phyloP scores from a whole-genome alignment of 2,888 invertebrate genomes.

The Clitarchus hookeri region DNA sequence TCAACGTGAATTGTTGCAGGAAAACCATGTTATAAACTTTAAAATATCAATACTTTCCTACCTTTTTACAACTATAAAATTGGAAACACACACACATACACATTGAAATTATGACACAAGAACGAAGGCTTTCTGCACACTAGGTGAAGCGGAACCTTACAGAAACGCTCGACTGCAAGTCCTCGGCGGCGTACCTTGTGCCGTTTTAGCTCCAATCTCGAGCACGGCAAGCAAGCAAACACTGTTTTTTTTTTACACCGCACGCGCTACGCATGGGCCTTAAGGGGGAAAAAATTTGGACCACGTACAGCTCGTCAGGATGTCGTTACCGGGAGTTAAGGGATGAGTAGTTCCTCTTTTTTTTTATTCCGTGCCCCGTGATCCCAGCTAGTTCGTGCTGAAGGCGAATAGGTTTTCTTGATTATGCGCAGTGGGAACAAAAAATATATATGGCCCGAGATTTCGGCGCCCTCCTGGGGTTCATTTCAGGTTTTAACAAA shows the following conservation, averaged over 20 bases:
- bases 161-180: no score
- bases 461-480: no score
- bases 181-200: background rate
- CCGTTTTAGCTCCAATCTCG: background rate
- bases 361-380: background rate
- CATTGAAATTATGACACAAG: no score
- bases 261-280: background rate
- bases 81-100: no score
- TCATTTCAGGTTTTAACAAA: no score
- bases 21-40: no score
- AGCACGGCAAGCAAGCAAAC: background rate
- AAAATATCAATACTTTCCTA: no score
- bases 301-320: slow-evolving; percentile 5
- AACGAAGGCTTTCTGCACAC: no score
- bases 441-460: no score
- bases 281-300: slow-evolving; percentile 5
- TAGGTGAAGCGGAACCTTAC: no score
- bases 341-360: background rate
- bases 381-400: background rate
- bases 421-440: background rate
- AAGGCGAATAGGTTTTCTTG: background rate
- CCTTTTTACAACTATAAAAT: no score
- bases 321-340: background rate
- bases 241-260: background rate
- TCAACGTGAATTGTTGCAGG: no score